These are phyloP conservation scores for Trinorchestia longiramus DNA, from an alignment of 1,140 invertebrate genomes.

Conservation along the genomic window DNA sequence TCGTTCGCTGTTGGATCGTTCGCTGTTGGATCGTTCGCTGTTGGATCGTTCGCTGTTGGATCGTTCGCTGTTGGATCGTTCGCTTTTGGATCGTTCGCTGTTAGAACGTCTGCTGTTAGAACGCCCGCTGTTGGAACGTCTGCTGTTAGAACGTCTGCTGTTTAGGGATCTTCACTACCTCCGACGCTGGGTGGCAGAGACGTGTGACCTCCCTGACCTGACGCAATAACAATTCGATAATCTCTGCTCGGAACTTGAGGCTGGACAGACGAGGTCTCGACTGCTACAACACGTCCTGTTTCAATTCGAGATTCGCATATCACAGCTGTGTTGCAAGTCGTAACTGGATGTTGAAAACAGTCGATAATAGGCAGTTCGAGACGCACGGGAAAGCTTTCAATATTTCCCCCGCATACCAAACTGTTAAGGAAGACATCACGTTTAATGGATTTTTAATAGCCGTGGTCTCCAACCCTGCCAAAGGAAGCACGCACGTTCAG, in stretches of 20 bases:
- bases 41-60: too few relatives aligned
- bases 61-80: too few relatives aligned
- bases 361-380: background rate
- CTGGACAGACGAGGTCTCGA: background rate
- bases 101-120: too few relatives aligned
- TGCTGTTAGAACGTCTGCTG: too few relatives aligned
- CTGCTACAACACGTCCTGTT: background rate
- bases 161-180: background rate
- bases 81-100: too few relatives aligned
- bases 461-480: background rate
- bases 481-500: background rate
- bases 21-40: too few relatives aligned
- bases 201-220: background rate
- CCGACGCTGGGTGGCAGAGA: background rate
- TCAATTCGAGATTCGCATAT: background rate
- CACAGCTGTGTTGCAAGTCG: background rate
- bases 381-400: background rate
- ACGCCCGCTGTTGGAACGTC: too few relatives aligned
- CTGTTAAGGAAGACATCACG: background rate
- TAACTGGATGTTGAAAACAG: background rate
- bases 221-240: constrained; percentile 1
- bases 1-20: too few relatives aligned
- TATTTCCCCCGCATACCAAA: background rate
- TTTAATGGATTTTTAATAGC: background rate
- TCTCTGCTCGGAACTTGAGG: background rate